phyloP scores from a whole-genome alignment of 1,140 invertebrate species.

The Choristoneura fumiferana region DNA sequence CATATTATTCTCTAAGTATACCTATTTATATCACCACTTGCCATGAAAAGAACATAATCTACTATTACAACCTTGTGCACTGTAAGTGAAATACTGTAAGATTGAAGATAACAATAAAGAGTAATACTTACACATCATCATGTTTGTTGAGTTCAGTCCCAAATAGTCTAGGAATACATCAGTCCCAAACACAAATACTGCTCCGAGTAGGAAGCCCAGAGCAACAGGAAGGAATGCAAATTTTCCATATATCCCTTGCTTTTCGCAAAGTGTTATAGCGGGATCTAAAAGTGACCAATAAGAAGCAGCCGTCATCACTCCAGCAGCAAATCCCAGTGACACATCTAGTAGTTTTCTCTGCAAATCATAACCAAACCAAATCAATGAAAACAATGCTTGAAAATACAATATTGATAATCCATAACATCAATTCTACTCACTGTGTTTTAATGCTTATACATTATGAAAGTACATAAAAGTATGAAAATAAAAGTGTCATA shows the following conservation, averaged over 20 bases:
- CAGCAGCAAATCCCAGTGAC: conserved; percentile 97
- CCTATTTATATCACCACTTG: too few relatives aligned
- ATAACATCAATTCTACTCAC: too few relatives aligned
- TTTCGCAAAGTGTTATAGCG: conserved; percentile 94
- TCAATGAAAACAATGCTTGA: too few relatives aligned
- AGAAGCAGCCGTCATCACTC: conserved; percentile 98
- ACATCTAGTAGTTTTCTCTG: conserved; percentile 95
- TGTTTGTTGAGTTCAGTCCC: conserved; percentile 88
- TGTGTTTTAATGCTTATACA: too few relatives aligned
- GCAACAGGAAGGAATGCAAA: conserved; percentile 95
- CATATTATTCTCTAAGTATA: too few relatives aligned
- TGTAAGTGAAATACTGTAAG: too few relatives aligned
- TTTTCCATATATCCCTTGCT: conserved; percentile 88
- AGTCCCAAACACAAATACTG: conserved; percentile 95
- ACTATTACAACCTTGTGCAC: too few relatives aligned
- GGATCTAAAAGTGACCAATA: conserved; percentile 98
- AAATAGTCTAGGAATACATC: conserved; percentile 92
- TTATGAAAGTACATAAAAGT: too few relatives aligned
- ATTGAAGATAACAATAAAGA: conserved; percentile 10
- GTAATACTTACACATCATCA: conserved; percentile 85
- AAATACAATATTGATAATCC: too few relatives aligned
- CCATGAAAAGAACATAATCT: too few relatives aligned
- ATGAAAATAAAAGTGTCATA: too few relatives aligned
- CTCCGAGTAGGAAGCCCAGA: conserved; percentile 95
- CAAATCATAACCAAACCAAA: conserved; percentile 33